Conservation (phyloP, 2,888 invertebrate genomes). For the Agriopis marginaria region DNA sequence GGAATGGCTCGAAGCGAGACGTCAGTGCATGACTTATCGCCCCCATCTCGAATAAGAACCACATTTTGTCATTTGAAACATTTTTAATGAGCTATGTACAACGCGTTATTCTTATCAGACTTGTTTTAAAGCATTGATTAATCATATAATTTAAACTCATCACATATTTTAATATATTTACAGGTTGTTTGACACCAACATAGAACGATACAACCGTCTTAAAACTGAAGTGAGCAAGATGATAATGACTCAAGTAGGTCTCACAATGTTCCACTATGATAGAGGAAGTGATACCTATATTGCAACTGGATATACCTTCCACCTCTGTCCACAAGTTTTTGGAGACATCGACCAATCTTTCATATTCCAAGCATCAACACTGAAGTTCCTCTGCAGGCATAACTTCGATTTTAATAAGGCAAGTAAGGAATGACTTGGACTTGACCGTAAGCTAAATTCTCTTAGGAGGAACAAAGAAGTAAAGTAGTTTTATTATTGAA, state of each 20-base stretch:
- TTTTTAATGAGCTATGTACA: neutral
- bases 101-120: neutral
- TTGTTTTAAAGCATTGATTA: neutral
- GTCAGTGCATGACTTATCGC: too few relatives aligned
- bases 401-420: slow-evolving; percentile 93
- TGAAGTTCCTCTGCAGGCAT: slow-evolving; percentile 88
- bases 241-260: slow-evolving; percentile 89
- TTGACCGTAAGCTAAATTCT: too few relatives aligned
- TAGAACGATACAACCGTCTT: slow-evolving; percentile 71
- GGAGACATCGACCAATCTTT: slow-evolving; percentile 87
- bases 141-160: neutral
- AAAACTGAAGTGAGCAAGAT: slow-evolving; percentile 77
- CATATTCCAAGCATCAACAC: slow-evolving; percentile 87
- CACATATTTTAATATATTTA: neutral
- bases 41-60: too few relatives aligned
- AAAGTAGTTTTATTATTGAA: too few relatives aligned
- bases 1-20: too few relatives aligned
- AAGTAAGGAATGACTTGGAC: slow-evolving; percentile 42
- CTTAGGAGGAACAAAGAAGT: too few relatives aligned
- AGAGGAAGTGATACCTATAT: slow-evolving; percentile 86
- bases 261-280: slow-evolving; percentile 88
- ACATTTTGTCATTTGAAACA: neutral
- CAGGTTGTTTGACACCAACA: slow-evolving; percentile 76
- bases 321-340: slow-evolving; percentile 88
- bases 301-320: slow-evolving; percentile 89